These are phyloP conservation scores for Chlorodrepanis virens DNA, from an alignment of 2,113 vertebrate species.

Conservation along the genomic window DNA sequence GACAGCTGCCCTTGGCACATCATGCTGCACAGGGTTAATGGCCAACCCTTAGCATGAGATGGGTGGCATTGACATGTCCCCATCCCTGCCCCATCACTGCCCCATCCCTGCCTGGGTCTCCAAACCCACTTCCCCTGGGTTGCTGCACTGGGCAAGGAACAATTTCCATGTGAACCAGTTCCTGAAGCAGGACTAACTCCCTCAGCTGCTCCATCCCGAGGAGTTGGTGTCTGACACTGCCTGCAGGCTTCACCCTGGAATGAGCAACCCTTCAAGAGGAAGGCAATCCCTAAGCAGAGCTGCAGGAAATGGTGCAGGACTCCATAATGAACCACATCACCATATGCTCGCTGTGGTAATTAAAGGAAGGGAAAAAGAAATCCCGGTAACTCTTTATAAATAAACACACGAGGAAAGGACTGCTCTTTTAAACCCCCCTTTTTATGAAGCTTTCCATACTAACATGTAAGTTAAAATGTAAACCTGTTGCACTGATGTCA, in stretches of 20 bases:
- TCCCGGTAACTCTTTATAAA: neutral
- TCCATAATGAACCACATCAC: rapidly evolving
- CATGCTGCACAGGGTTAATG: neutral
- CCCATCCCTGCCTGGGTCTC: neutral
- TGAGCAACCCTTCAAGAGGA: neutral
- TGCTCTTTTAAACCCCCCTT: neutral
- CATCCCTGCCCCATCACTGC: neutral
- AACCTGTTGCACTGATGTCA: neutral
- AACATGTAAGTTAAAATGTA: neutral
- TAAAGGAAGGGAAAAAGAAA: neutral
- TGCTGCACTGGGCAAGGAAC: neutral
- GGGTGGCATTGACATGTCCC: neutral
- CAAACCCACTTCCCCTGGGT: neutral
- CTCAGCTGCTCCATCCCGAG: neutral
- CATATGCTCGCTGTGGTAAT: rapidly evolving
- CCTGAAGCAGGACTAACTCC: neutral
- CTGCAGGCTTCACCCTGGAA: neutral
- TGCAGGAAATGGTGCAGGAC: neutral
- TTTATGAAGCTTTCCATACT: neutral
- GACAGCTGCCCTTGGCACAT: neutral
- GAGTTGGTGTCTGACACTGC: rapidly evolving
- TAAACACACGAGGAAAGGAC: neutral
- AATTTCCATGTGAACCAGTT: neutral
- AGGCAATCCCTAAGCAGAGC: neutral
- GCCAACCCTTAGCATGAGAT: rapidly evolving